Evolutionary conservation across 2,113 vertebrate species (phyloP).

Genomic region (Amblyornis subalaris): DNA sequence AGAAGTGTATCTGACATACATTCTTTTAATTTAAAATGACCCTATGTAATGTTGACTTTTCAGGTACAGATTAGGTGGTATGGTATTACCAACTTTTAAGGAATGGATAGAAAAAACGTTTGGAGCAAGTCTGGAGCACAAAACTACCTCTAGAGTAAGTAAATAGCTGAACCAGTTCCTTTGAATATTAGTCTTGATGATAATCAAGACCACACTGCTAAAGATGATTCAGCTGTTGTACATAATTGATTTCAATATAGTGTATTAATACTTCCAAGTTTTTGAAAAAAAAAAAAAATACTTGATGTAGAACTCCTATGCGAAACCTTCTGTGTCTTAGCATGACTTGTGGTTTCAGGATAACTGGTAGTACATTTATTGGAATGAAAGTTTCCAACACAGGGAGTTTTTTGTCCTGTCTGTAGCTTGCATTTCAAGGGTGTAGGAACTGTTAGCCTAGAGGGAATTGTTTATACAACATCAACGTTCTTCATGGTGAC

Average conservation of each 20-base stretch:
- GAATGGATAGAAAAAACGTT: constrained; percentile 93
- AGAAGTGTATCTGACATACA: constrained; percentile 23
- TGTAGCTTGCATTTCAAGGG: neutral
- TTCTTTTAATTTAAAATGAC: constrained; percentile 50
- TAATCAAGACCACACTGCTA: constrained; percentile 3
- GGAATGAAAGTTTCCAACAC: neutral
- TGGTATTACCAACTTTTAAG: constrained; percentile 87
- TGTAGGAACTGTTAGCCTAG: neutral
- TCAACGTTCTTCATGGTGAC: neutral
- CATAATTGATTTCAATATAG: neutral
- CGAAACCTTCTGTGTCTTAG: neutral
- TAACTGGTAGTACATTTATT: neutral
- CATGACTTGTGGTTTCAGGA: neutral
- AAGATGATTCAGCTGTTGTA: neutral
- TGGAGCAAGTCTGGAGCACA: constrained; percentile 89
- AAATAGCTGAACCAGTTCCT: constrained; percentile 38
- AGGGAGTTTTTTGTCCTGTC: neutral
- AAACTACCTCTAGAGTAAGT: constrained; percentile 89
- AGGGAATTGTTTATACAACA: neutral
- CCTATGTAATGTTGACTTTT: constrained; percentile 55
- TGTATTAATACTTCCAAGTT: neutral
- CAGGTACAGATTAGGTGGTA: constrained; percentile 93
- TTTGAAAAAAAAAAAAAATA: neutral
- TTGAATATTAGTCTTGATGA: constrained; percentile 11
- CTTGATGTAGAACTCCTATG: neutral